phyloP scores from a whole-genome alignment of 2,113 vertebrate species.

The Tachysurus fulvidraco region DNA sequence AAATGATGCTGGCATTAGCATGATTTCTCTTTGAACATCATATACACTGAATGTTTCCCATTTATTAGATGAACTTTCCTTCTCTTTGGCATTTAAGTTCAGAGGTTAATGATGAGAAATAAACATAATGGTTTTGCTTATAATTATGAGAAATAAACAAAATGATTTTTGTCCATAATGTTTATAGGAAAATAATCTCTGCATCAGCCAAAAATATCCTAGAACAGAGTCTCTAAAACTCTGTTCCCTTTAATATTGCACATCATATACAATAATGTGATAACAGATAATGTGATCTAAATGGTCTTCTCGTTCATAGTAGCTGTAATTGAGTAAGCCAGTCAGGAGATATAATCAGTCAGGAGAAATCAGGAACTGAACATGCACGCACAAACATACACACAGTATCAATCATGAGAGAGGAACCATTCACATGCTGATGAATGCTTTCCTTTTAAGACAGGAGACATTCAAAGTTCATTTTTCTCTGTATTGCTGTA shows the following conservation, averaged over 20 bases:
- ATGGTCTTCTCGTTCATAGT: neutral
- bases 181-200: conserved; percentile 16
- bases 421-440: conserved; percentile 17
- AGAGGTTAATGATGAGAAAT: neutral
- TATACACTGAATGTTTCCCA: neutral
- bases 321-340: conserved; percentile 37
- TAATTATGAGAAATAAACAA: conserved; percentile 22
- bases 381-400: neutral
- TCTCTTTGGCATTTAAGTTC: neutral
- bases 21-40: conserved; percentile 6
- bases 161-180: neutral
- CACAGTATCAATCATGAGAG: conserved; percentile 14
- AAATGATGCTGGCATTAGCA: neutral
- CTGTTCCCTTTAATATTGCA: neutral
- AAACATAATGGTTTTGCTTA: conserved; percentile 4
- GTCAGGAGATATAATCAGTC: conserved; percentile 28
- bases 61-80: neutral
- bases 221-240: neutral
- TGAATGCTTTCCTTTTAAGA: conserved; percentile 32
- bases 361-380: conserved; percentile 29
- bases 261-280: conserved; percentile 37
- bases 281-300: conserved; percentile 29
- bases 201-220: neutral
- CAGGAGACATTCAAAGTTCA: neutral
- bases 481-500: neutral